Base-by-base conservation (phyloP, 2,888 invertebrate genomes). In the Pyrocoelia pectoralis region DNA sequence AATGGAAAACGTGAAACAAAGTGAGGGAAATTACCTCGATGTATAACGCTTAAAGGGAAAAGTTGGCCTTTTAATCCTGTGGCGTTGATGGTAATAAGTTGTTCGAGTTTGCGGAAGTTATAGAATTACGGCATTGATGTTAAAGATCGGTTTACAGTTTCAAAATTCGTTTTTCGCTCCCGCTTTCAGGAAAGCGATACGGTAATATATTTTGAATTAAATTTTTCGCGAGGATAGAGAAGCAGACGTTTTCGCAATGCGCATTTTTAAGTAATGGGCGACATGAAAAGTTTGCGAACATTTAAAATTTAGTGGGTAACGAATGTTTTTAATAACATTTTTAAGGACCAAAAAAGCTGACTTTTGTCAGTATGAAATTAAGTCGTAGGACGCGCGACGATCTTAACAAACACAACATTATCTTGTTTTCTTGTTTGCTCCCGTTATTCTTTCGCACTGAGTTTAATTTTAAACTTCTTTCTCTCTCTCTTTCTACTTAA, bases 391-490 rank as follows among this genome's bases (percentile, higher is more conserved):
- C 29, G 61, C 14, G 28, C 38, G 49, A 55, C 54, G 50, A 49
- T 52, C 48, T 41, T 54, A n/a, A 57, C 49, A 50, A 56, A 53
- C 52, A 49, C 41, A 61, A 61, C 62, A 54, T 56, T 57, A 62
- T 62, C 57, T 49, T 54, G 57, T 62, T 63, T 58, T 49, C 62
- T 63, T 63, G 50, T 63, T 63, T 63, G 50, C 54, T 58, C 50
- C 55, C 50, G 6, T 10, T 24, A 58, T 51, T 63, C 53, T 56
- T 24, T 50, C 41, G 18, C 40, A 19, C 38, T n/a, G n/a, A n/a
- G n/a, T n/a, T n/a, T n/a, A 57, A 57, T 46, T 38, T 57, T 38
- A 33, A 10, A 51, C 13, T 41, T 41, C 28, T 46, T 17, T 56
- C 29, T 56, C 18, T 14, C 24, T 18, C 40, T 49, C 50, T n/a